Percentiles rank a stretch among this genome's conserved stretches.
Conservation (phyloP, 2,888 invertebrate species). For the Punctoribates punctum region DNA sequence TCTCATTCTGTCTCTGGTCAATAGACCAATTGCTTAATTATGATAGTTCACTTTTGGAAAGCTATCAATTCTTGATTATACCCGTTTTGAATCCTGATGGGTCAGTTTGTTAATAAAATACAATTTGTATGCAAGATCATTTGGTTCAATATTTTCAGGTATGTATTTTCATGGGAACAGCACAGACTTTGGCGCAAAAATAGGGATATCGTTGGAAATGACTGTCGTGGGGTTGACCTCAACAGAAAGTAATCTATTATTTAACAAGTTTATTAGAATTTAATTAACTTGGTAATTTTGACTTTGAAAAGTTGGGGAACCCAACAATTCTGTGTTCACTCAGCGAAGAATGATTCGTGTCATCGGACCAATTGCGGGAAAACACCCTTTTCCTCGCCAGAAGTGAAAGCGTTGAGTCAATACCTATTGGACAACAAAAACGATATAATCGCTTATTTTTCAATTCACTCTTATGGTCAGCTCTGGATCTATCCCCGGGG, state of each 20-base stretch:
- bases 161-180: not conserved
- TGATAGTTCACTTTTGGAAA: not conserved
- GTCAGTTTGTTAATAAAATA: not conserved
- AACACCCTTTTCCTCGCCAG: not conserved
- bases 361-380: not conserved
- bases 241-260: not conserved
- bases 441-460: not conserved
- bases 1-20: not conserved
- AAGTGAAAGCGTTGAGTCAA: not conserved
- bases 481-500: not conserved
- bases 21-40: not conserved
- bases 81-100: not conserved
- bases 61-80: conserved; percentile 1
- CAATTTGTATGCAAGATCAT: not conserved
- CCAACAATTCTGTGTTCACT: not conserved
- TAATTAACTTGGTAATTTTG: not conserved
- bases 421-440: not conserved
- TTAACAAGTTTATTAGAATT: not conserved
- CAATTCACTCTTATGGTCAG: not conserved
- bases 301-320: not conserved
- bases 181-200: not conserved
- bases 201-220: not conserved
- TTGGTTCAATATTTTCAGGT: not conserved
- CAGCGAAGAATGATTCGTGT: not conserved
- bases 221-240: not conserved